Percentiles rank a stretch among this genome's conserved stretches.
These are phyloP conservation scores for Chelidonichthys spinosus DNA, from an alignment of 2,797 vertebrate species.

Conservation along the genomic window DNA sequence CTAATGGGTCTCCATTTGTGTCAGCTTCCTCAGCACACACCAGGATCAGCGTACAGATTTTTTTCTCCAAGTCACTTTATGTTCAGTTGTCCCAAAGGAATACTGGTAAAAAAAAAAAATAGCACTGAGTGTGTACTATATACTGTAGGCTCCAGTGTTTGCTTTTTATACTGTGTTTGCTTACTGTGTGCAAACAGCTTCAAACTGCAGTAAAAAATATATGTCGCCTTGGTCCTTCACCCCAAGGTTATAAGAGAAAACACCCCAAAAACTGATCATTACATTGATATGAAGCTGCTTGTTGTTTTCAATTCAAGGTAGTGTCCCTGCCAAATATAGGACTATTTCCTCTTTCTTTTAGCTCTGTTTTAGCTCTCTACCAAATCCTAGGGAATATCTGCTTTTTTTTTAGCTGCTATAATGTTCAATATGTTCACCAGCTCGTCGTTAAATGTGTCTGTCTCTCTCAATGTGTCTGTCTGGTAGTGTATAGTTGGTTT, in stretches of 20 bases:
- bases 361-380: background rate
- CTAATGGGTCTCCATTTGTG: slow-evolving; percentile 11
- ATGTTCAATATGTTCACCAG: background rate
- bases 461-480: background rate
- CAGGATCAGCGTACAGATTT: background rate
- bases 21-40: background rate
- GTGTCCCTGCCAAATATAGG: background rate
- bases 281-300: too few species aligned
- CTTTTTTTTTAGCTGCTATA: background rate
- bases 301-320: too few species aligned
- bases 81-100: slow-evolving; percentile 16
- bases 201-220: slow-evolving; percentile 7
- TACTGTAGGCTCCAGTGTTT: background rate
- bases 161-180: slow-evolving; percentile 3
- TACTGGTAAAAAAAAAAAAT: background rate
- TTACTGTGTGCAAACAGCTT: slow-evolving; percentile 7
- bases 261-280: too few species aligned
- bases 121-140: background rate
- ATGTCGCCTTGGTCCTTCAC: background rate
- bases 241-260: too few species aligned
- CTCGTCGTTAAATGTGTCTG: background rate
- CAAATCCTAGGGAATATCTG: background rate
- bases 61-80: background rate
- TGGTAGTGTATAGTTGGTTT: background rate
- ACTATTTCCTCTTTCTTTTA: background rate